A percentile compares a stretch with the other conserved stretches of the same genome.
Conservation (phyloP, 2,113 vertebrate genomes). For the Galeopterus variegatus region DNA sequence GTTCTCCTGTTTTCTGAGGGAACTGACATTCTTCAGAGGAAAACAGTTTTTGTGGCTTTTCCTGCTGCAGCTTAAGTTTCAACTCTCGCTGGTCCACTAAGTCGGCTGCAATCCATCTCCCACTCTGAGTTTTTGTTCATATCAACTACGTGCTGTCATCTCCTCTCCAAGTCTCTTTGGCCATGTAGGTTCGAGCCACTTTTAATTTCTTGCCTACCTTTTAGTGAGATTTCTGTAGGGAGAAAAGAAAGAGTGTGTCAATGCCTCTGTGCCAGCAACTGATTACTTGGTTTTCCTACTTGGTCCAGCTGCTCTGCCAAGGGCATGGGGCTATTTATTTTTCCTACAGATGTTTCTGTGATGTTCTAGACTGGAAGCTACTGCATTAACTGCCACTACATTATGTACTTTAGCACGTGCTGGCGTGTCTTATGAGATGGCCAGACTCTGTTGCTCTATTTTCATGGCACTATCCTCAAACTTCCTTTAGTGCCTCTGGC, state of each 20-base stretch:
- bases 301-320: not conserved
- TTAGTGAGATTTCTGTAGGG: not conserved
- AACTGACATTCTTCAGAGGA: not conserved
- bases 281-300: slow-evolving; percentile 16
- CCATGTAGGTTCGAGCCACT: not conserved
- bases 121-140: not conserved
- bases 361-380: slow-evolving; percentile 25
- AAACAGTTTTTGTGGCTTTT: not conserved
- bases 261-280: not conserved
- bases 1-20: not conserved
- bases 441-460: not conserved
- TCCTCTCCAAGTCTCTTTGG: not conserved
- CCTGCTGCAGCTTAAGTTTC: not conserved
- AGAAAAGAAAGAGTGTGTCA: not conserved
- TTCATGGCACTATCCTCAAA: not conserved
- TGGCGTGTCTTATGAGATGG: not conserved
- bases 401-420: slow-evolving; percentile 31
- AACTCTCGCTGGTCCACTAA: not conserved
- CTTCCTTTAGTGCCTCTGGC: not conserved
- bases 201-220: slow-evolving; percentile 23
- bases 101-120: not conserved
- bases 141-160: not conserved
- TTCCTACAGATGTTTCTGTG: slow-evolving; percentile 52
- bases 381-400: not conserved
- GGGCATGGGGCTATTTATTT: slow-evolving; percentile 2